phyloP scores from a whole-genome alignment of 2,888 invertebrate genomes.

The Trissonchulus sp. region DNA sequence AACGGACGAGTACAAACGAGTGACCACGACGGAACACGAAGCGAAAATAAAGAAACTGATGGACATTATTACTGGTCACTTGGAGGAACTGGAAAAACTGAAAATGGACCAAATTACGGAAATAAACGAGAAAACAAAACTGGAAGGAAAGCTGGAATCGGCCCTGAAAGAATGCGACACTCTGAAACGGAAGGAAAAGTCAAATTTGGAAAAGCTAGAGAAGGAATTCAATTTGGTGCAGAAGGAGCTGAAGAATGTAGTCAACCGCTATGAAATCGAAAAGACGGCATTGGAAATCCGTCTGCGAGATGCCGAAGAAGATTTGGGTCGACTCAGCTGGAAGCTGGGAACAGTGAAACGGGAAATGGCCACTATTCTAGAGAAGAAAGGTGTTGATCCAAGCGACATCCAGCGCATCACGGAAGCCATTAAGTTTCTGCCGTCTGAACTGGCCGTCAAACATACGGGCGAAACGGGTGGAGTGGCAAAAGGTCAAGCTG shows the following conservation, averaged over 20 bases:
- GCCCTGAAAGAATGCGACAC: background rate
- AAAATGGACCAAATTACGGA: background rate
- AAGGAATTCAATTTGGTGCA: conserved; percentile 12
- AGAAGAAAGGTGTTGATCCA: background rate
- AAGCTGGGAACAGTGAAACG: background rate
- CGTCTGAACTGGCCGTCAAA: no score
- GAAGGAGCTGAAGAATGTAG: conserved; percentile 1
- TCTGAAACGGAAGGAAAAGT: background rate
- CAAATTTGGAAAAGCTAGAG: conserved; percentile 1
- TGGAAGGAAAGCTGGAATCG: background rate
- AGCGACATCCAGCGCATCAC: background rate
- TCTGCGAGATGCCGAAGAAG: background rate
- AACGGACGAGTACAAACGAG: background rate
- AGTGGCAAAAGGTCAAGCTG: background rate
- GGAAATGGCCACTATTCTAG: background rate
- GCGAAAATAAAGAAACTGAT: background rate
- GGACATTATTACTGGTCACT: background rate
- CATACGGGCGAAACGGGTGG: background rate
- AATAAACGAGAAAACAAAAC: background rate
- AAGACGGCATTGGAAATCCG: background rate
- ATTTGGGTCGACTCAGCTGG: background rate
- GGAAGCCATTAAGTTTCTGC: background rate
- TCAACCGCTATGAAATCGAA: background rate
- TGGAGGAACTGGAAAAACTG: background rate
- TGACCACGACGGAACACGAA: background rate